These are phyloP conservation scores for Hylaeus volcanicus DNA, from an alignment of 1,140 invertebrate genomes.

Conservation along the genomic window DNA sequence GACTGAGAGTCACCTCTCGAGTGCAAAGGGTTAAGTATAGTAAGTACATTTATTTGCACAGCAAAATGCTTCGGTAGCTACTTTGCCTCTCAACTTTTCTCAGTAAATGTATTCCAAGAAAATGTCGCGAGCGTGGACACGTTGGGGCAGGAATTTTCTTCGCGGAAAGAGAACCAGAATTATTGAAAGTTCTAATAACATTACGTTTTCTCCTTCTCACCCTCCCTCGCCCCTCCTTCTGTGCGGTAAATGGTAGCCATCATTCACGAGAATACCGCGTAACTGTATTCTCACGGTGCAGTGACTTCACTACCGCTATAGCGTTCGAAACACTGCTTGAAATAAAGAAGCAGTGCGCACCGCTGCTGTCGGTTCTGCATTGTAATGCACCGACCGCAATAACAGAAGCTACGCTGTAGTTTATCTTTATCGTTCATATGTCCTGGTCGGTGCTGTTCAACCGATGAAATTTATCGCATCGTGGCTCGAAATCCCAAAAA, in stretches of 20 bases:
- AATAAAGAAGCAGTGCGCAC: conserved; percentile 49
- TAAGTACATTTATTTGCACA: too few relatives aligned
- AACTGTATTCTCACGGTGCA: conserved; percentile 68
- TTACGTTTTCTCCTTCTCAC: neutral
- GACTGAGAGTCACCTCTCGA: too few relatives aligned
- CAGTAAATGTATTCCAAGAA: neutral
- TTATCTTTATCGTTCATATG: conserved; percentile 29
- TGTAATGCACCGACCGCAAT: conserved; percentile 43
- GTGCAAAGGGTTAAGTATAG: too few relatives aligned
- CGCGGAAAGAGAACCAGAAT: neutral
- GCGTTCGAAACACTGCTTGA: conserved; percentile 33
- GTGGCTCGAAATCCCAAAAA: too few relatives aligned
- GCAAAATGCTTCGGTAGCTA: too few relatives aligned
- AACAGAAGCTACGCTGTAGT: neutral
- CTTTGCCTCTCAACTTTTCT: too few relatives aligned
- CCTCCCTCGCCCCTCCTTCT: conserved; percentile 16
- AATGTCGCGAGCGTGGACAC: neutral
- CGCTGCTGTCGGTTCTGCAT: conserved; percentile 23
- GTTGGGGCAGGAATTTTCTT: neutral
- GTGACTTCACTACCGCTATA: conserved; percentile 68
- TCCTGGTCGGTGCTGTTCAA: neutral
- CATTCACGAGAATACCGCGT: conserved; percentile 65
- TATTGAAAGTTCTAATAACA: conserved; percentile 26
- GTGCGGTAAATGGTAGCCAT: conserved; percentile 47
- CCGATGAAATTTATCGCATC: conserved; percentile 15